These are phyloP conservation scores for Epizoanthus scotinus DNA, from an alignment of 92 coral and sea anemone genomes.

Conservation along the genomic window DNA sequence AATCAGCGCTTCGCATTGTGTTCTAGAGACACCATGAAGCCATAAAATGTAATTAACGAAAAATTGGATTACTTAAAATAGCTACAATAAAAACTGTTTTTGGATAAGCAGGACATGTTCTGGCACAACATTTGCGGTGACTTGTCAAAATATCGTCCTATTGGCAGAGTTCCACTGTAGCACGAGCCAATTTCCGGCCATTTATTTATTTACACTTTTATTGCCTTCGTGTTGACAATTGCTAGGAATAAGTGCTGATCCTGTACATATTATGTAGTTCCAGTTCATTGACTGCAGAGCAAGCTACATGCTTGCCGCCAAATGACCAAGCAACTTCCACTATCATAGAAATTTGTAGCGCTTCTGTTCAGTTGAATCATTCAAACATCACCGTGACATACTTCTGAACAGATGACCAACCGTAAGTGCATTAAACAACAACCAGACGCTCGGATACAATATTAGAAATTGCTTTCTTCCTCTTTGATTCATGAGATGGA, in stretches of 20 bases:
- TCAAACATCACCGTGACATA: neutral
- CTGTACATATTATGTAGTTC: neutral
- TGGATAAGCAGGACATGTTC: neutral
- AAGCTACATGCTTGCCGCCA: neutral
- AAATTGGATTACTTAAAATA: constrained; percentile 4
- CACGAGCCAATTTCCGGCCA: constrained; percentile 34
- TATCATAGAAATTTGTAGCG: too few species aligned
- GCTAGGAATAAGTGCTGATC: constrained; percentile 6
- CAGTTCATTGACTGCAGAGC: neutral
- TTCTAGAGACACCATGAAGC: neutral
- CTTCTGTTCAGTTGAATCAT: too few species aligned
- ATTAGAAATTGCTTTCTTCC: constrained; percentile 10
- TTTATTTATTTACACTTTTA: constrained; percentile 14
- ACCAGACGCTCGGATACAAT: too few species aligned
- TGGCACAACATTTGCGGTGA: constrained; percentile 11
- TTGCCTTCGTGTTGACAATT: constrained; percentile 9
- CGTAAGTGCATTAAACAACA: neutral
- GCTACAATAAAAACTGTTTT: too few species aligned
- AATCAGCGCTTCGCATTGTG: too few species aligned
- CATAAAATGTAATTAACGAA: constrained; percentile 1
- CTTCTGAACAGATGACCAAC: constrained; percentile 3
- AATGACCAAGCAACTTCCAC: neutral
- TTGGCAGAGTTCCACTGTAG: constrained; percentile 22
- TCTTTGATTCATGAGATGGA: neutral
- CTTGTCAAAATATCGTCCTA: neutral